These are phyloP conservation scores for Perodicticus potto DNA, from an alignment of 2,797 vertebrate genomes.

Conservation along the genomic window DNA sequence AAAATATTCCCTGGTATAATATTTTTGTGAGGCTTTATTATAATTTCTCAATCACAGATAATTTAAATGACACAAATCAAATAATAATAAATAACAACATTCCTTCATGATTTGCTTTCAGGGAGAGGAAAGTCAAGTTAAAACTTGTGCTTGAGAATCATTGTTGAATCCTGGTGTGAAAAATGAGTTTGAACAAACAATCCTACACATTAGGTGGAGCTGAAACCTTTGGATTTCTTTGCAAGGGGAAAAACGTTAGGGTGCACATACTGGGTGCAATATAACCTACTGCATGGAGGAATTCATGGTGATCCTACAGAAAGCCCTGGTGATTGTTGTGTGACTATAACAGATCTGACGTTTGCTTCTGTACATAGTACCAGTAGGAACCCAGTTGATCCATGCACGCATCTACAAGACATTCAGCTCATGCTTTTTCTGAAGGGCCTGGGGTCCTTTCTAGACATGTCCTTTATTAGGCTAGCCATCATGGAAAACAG, in stretches of 20 bases:
- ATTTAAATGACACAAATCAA: background rate
- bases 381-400: background rate
- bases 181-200: slow-evolving; percentile 2
- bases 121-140: background rate
- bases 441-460: background rate
- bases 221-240: background rate
- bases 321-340: background rate
- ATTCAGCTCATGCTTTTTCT: background rate
- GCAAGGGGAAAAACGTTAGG: background rate
- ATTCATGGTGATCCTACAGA: background rate
- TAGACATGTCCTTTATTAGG: background rate
- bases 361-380: background rate
- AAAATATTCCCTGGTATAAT: background rate
- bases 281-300: background rate
- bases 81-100: background rate
- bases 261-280: background rate
- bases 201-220: background rate
- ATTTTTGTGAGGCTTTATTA: background rate
- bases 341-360: background rate
- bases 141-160: background rate
- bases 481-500: background rate
- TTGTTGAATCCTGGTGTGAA: background rate
- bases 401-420: no score
- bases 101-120: slow-evolving; percentile 16
- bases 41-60: background rate